Percentiles rank a stretch among this genome's conserved stretches.
Conservation (phyloP, 2,888 invertebrate genomes). For the Zelleria hepariella region DNA sequence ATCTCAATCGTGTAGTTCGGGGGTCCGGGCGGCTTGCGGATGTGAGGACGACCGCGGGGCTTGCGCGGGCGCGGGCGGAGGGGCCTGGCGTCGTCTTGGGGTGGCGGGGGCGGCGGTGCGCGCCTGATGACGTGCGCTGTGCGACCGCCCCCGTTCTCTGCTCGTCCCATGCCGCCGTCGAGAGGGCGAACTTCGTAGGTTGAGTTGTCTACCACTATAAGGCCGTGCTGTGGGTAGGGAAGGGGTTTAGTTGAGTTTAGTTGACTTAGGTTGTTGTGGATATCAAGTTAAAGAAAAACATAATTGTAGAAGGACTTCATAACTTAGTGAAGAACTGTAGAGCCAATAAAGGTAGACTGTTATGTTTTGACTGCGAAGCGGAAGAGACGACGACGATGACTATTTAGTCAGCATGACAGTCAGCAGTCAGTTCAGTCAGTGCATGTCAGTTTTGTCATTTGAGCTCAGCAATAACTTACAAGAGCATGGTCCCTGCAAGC, state of each 20-base stretch:
- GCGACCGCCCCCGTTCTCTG: conserved; percentile 40
- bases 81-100: conserved; percentile 53
- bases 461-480: conserved; percentile 52
- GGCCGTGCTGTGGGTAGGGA: conserved; percentile 70
- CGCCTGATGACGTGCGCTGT: conserved; percentile 75
- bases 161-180: conserved; percentile 45
- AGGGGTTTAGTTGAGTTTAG: background rate
- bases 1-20: conserved; percentile 76
- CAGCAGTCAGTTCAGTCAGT: too few relatives aligned
- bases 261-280: background rate
- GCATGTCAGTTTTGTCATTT: background rate
- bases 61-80: conserved; percentile 27
- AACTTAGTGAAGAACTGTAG: too few relatives aligned
- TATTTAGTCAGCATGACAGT: too few relatives aligned
- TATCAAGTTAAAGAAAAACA: background rate
- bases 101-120: conserved; percentile 48
- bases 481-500: conserved; percentile 75
- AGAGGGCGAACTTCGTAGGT: conserved; percentile 80
- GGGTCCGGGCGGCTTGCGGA: conserved; percentile 28
- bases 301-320: background rate
- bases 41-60: conserved; percentile 29
- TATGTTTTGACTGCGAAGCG: too few relatives aligned
- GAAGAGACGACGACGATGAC: too few relatives aligned
- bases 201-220: conserved; percentile 76
- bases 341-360: too few relatives aligned